Base-by-base conservation (phyloP, 2,113 vertebrate species). In the Gobio gobio region DNA sequence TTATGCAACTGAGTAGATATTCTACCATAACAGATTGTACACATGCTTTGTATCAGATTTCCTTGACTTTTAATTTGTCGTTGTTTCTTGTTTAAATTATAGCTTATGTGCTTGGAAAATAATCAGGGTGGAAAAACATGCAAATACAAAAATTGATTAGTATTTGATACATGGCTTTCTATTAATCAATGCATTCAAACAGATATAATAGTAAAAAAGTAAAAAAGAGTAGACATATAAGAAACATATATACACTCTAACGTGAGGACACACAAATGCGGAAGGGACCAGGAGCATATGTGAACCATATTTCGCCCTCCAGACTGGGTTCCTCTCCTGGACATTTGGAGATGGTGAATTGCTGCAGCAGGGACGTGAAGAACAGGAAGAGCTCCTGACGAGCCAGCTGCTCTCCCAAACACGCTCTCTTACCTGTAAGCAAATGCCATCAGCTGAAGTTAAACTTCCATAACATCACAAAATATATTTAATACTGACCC, bases 271-370 rank as follows among this genome's bases (percentile, higher is more conserved):
- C 92, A 0, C 91, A 90, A 84, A 95, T 88, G 51, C 59, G 56
- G 90, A 92, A 90, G 26, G 83, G 88, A 8, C 3, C 10, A 0
- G 95, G 95, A 22, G 76, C 2, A 0, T 86, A 0, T 0, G 92
- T 80, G 0, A 91, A 0, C 1, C 91, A 88, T 0, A 77, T 0
- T 20, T 29, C 10, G 29, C 22, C 7, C 6, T 91, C n/a, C 13
- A 90, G 1, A 49, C 1, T 91, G 43, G 92, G 33, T 0, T 76
- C 86, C 24, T 89, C 91, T 66, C 58, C 85, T 0, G 29, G 70
- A 0, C 91, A 89, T 0, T 84, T n/a, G 45, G 76, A 93, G 89
- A 96, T 86, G 20, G 91, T 94, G 86, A 95, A 95, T 13, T 90
- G 93, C 92, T 96, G 95, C 26, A 88, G 64, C 49, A 88, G 26